phyloP scores from a whole-genome alignment of 2,797 vertebrate genomes.

The Dendrocincla fuliginosa region DNA sequence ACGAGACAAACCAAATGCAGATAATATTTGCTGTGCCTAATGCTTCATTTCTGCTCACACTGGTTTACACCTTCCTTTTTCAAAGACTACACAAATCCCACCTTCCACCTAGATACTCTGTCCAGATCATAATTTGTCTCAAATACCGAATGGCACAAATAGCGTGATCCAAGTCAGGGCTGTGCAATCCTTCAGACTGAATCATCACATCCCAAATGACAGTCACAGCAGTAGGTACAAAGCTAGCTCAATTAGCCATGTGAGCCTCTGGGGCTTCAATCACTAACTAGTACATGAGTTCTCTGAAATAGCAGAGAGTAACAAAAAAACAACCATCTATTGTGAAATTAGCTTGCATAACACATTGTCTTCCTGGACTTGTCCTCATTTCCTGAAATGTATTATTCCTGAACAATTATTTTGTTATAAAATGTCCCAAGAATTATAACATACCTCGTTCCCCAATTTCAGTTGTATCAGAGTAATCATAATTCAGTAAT shows the following conservation, averaged over 20 bases:
- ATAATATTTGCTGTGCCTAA: not conserved
- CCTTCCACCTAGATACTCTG: not conserved
- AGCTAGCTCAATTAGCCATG: not conserved
- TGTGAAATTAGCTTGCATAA: not conserved
- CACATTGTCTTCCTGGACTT: not conserved
- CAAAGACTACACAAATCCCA: not conserved
- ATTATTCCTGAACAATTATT: not conserved
- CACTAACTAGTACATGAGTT: not conserved
- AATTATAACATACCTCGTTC: not conserved
- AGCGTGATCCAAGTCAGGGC: accelerated
- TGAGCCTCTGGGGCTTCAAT: not conserved
- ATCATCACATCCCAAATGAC: not conserved
- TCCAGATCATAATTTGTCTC: not conserved
- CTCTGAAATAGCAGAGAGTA: not conserved
- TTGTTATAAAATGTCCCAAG: not conserved
- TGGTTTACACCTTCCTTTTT: not conserved
- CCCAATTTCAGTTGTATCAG: not conserved
- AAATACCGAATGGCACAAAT: not conserved
- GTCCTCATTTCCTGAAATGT: not conserved
- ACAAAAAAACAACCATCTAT: not conserved
- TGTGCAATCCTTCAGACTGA: not conserved
- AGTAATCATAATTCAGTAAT: not conserved
- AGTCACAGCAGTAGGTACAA: not conserved
- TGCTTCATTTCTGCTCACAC: not conserved
- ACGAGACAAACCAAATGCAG: not conserved